phyloP scores from a whole-genome alignment of 2,888 invertebrate genomes.

The Epirrhoe alternata region DNA sequence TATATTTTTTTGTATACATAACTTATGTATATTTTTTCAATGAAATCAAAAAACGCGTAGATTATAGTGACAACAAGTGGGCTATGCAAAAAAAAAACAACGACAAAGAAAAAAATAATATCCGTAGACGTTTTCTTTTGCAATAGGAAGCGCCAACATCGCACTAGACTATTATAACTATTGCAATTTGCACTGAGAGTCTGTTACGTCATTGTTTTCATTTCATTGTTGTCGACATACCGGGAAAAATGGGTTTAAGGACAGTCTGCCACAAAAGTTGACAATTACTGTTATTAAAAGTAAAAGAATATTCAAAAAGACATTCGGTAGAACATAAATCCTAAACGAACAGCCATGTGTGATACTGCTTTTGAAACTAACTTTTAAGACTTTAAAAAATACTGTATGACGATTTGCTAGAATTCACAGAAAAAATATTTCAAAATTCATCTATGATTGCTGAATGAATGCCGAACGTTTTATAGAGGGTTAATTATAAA shows the following conservation, averaged over 20 bases:
- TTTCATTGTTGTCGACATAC: background rate
- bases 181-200: conserved; percentile 6
- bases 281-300: no score
- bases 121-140: conserved; percentile 12
- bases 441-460: background rate
- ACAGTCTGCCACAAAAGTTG: no score
- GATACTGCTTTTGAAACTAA: no score
- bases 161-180: conserved; percentile 4
- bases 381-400: background rate
- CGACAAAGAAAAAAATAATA: background rate
- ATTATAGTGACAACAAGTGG: background rate
- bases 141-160: conserved; percentile 19
- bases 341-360: no score
- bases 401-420: background rate
- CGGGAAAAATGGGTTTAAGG: background rate
- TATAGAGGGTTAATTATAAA: no score
- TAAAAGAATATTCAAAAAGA: no score
- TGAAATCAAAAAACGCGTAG: no score
- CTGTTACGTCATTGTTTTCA: conserved; percentile 16
- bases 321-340: no score
- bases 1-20: no score
- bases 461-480: background rate
- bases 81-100: background rate
- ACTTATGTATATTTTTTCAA: no score
- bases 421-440: no score